Evolutionary conservation across 2,888 invertebrate genomes (phyloP).

Genomic region (Parnassius apollo): DNA sequence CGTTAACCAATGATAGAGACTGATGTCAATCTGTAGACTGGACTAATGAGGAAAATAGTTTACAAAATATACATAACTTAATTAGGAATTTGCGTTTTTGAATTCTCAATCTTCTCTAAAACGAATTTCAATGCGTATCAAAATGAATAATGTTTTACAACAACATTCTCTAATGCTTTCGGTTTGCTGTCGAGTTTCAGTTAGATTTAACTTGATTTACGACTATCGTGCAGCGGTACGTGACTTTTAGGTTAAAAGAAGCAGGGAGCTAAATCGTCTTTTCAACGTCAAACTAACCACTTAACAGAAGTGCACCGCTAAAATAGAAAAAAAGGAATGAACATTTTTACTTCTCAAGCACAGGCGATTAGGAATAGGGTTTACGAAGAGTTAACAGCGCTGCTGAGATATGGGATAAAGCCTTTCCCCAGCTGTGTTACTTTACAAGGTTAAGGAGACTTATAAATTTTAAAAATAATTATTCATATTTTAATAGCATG

Average conservation of each 20-base stretch:
- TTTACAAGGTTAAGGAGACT: too few relatives aligned
- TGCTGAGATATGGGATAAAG: too few relatives aligned
- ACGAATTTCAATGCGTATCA: slow-evolving; percentile 7
- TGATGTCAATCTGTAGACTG: background rate
- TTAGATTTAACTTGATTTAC: slow-evolving; percentile 24
- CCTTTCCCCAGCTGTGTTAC: too few relatives aligned
- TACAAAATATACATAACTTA: too few relatives aligned
- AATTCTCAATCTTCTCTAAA: background rate
- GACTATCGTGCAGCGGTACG: slow-evolving; percentile 15
- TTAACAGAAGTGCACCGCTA: slow-evolving; percentile 4
- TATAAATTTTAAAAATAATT: too few relatives aligned
- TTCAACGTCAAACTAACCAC: slow-evolving; percentile 11
- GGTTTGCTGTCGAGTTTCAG: slow-evolving; percentile 13
- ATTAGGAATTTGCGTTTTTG: too few relatives aligned
- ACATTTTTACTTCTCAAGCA: too few relatives aligned
- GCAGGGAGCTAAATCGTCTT: background rate
- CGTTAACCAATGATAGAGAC: too few relatives aligned
- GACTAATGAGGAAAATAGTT: background rate
- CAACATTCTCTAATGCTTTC: slow-evolving; percentile 4
- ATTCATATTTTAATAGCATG: too few relatives aligned
- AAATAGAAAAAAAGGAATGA: background rate
- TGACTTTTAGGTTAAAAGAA: slow-evolving; percentile 15
- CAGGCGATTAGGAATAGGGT: too few relatives aligned
- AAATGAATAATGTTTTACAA: slow-evolving; percentile 24
- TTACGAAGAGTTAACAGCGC: too few relatives aligned